Base-by-base conservation (phyloP, 37 sponge, comb jelly and placozoan species). In the Chondrosia reniformis region DNA sequence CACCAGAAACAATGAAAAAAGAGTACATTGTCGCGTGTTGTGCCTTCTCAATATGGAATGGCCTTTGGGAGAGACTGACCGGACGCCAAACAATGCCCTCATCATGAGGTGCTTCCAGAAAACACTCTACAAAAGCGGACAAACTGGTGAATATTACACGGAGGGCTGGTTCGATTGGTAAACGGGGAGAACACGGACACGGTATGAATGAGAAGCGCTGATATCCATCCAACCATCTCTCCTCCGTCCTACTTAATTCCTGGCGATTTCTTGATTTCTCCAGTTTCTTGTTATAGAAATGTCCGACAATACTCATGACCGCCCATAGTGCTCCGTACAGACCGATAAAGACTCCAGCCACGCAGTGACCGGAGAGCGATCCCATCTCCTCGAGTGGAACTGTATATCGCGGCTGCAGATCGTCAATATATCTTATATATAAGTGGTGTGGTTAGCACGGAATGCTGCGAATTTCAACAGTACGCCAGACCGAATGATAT, bases 1-100 rank as follows among this genome's bases (percentile, higher is more conserved):
- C 10, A n/a, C 72, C 72, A 30, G 72, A 69, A 4, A 69, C n/a
- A 44, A 69, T 69, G 12, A 69, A 69, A 25, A 69, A 69, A 1
- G 72, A 69, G 44, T 69, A 69, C 72, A 69, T 69, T 1, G 72
- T 69, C 3, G 72, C 72, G 43, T 69, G 72, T 25, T 69, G 72
- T 8, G 72, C n/a, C 43, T 69, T 69, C 9, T 69, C 72, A 1
- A 69, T 44, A 40, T 9, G 32, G 19, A 39, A 6, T 4, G 39
- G 42, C n/a, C 25, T 10, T 22, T 9, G 22, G 33, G n/a, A 1
- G 4, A 40, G 41, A 13, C 22, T 40, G 24, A 39, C 41, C 8
- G 21, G 24, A 21, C 21, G 22, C 72, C 72, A 69, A 19, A 13
- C 4, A 2, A 69, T 24, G 6, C 7, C n/a, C 22, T 69, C 72